A percentile compares a stretch with the other conserved stretches of the same genome.
These are phyloP conservation scores for Drosophila maculinotata DNA, from an alignment of 2,888 invertebrate genomes.

Conservation along the genomic window DNA sequence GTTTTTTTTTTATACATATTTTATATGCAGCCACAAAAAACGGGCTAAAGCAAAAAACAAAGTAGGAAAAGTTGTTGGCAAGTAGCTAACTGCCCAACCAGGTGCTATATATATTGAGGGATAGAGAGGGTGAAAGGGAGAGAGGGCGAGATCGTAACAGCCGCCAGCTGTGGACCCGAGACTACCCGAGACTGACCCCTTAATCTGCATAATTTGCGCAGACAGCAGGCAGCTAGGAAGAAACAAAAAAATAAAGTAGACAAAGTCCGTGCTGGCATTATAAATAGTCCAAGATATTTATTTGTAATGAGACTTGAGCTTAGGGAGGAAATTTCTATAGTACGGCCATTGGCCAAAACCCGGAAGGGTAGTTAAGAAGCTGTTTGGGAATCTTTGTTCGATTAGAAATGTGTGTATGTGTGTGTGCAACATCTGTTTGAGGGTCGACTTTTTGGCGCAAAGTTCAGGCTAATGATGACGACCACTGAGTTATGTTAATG, in stretches of 20 bases:
- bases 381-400: constrained; percentile 58
- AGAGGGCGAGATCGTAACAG: constrained; percentile 33
- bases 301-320: constrained; percentile 68
- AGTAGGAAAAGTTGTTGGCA: constrained; percentile 27
- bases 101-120: constrained; percentile 46
- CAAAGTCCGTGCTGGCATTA: constrained; percentile 55
- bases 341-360: constrained; percentile 49
- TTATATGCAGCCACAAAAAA: constrained; percentile 21
- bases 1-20: constrained; percentile 1
- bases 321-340: constrained; percentile 36
- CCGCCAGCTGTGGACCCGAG: constrained; percentile 54
- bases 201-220: constrained; percentile 83
- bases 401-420: constrained; percentile 33
- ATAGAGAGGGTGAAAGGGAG: not conserved
- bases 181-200: constrained; percentile 71
- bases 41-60: not conserved
- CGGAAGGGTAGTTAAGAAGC: constrained; percentile 62
- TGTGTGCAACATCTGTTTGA: constrained; percentile 50
- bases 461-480: constrained; percentile 63
- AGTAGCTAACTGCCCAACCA: constrained; percentile 51
- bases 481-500: constrained; percentile 65
- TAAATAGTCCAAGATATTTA: constrained; percentile 77
- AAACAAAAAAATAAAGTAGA: constrained; percentile 4
- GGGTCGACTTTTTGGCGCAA: constrained; percentile 66
- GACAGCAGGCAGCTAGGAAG: constrained; percentile 20